Evolutionary conservation across 2,797 vertebrate genomes (phyloP).

Genomic region (Linurgus olivaceus): DNA sequence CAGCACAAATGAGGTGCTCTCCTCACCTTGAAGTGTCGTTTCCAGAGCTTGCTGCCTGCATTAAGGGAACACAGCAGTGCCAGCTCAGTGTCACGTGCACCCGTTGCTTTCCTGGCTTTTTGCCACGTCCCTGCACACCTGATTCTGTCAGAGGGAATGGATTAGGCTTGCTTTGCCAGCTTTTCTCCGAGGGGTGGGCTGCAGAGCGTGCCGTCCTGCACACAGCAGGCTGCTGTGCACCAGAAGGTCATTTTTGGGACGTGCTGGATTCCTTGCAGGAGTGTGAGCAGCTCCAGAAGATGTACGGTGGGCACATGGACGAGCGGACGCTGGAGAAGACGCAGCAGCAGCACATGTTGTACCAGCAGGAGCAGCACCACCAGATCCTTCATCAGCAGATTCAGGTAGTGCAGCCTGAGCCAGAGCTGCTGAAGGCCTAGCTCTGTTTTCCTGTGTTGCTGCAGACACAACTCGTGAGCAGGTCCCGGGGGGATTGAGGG

Average conservation of each 20-base stretch:
- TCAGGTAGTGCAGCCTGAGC: conserved; percentile 68
- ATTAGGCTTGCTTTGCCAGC: not conserved
- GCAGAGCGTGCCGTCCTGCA: not conserved
- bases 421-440: not conserved
- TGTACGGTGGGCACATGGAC: conserved; percentile 91
- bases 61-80: accelerated
- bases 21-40: not conserved
- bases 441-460: not conserved
- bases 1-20: accelerated
- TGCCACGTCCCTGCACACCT: not conserved
- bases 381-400: conserved; percentile 87
- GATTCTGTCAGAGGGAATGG: not conserved
- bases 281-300: conserved; percentile 97
- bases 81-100: accelerated
- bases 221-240: not conserved
- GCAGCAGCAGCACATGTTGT: conserved; percentile 94
- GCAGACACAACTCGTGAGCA: not conserved
- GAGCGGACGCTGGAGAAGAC: conserved; percentile 93
- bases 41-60: not conserved
- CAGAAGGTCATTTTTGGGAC: accelerated
- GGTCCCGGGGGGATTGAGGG: not conserved
- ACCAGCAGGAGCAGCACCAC: conserved; percentile 96
- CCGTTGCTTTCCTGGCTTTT: not conserved
- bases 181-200: not conserved
- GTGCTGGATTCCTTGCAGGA: conserved; percentile 77